Conservation (phyloP, 1,140 invertebrate genomes). For the Gryllus bimaculatus region DNA sequence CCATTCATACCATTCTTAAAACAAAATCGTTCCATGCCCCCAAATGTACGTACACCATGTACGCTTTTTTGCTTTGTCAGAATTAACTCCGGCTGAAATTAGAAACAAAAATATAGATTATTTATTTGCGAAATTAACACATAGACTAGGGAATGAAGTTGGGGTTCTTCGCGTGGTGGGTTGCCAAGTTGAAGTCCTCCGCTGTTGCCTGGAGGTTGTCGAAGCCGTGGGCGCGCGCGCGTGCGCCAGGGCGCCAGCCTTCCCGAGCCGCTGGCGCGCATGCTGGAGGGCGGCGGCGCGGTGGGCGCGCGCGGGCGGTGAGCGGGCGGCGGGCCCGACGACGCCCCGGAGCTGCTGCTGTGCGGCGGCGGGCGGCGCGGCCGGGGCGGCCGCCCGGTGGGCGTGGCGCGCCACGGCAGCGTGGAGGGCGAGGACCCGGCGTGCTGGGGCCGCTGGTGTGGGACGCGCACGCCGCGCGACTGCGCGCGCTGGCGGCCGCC, state of each 20-base stretch:
- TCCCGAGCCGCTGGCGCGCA: slow-evolving; percentile 57
- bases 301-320: slow-evolving; percentile 49
- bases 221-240: no score
- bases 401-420: slow-evolving; percentile 11
- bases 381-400: not conserved
- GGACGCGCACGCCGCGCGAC: slow-evolving; percentile 37
- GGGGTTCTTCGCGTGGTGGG: no score
- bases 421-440: slow-evolving; percentile 51
- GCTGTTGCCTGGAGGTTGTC: no score
- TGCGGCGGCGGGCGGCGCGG: not conserved
- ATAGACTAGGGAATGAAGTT: no score
- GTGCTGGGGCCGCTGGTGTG: slow-evolving; percentile 73
- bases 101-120: no score
- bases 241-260: slow-evolving; percentile 38
- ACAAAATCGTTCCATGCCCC: no score
- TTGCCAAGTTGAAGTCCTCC: no score
- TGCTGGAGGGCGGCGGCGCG: slow-evolving; percentile 63
- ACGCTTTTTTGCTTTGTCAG: no score
- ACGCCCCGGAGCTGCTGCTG: not conserved
- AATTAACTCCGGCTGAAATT: no score
- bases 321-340: slow-evolving; percentile 36
- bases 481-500: not conserved
- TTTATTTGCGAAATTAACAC: no score
- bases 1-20: no score
- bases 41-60: no score